phyloP scores from a whole-genome alignment of 2,888 invertebrate genomes.

The Leptinotarsa rubiginosa region DNA sequence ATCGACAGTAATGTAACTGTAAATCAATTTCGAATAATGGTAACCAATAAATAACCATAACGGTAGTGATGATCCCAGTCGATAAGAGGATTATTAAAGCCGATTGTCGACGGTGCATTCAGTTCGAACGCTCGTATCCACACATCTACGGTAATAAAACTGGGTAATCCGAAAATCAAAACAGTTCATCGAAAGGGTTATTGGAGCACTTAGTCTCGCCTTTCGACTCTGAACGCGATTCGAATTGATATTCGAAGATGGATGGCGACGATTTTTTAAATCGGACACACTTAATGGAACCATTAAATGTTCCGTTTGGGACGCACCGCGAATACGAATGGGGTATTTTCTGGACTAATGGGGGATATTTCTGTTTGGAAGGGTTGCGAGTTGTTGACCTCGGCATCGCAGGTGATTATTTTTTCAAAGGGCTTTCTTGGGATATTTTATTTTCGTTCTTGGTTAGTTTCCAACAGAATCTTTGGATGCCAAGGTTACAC shows the following conservation, averaged over 20 bases:
- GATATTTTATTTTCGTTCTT: too few relatives aligned
- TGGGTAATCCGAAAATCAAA: neutral
- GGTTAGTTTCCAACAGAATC: too few relatives aligned
- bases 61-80: neutral
- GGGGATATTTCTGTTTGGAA: neutral
- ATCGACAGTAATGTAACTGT: neutral
- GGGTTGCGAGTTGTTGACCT: slow-evolving; percentile 1
- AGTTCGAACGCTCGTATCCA: neutral
- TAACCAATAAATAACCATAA: neutral
- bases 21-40: slow-evolving; percentile 4
- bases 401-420: neutral
- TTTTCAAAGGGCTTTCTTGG: neutral
- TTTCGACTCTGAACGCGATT: slow-evolving; percentile 24
- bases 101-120: slow-evolving; percentile 3
- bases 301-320: slow-evolving; percentile 24
- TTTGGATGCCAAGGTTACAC: too few relatives aligned
- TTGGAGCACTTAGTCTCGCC: slow-evolving; percentile 25
- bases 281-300: slow-evolving; percentile 26
- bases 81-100: neutral
- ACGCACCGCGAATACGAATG: slow-evolving; percentile 29
- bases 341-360: slow-evolving; percentile 23
- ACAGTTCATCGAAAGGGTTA: slow-evolving; percentile 20
- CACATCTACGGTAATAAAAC: slow-evolving; percentile 4
- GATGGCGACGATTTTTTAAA: slow-evolving; percentile 30
- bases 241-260: slow-evolving; percentile 34